phyloP scores from a whole-genome alignment of 1,140 invertebrate species.

The Leptopilina boulardi region DNA sequence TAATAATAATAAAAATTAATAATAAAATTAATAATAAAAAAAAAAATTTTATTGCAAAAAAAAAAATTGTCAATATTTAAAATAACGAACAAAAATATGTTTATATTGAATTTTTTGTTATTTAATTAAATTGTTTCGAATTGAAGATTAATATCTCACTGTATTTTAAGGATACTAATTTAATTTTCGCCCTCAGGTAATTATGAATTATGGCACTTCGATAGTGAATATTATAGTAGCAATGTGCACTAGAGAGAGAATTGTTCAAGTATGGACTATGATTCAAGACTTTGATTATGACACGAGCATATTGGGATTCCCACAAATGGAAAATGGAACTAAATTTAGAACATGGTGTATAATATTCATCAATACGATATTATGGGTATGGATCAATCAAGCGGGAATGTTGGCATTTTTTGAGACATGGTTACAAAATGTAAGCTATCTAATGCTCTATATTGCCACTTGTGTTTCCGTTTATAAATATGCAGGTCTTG shows the following conservation, averaged over 20 bases:
- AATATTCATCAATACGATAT: conserved; percentile 36
- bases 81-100: too few relatives aligned
- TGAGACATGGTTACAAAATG: conserved; percentile 60
- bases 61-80: too few relatives aligned
- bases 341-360: conserved; percentile 54
- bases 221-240: conserved; percentile 49
- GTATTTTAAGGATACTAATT: background rate
- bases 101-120: too few relatives aligned
- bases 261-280: conserved; percentile 62
- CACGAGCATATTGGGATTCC: conserved; percentile 56
- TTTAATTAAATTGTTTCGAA: too few relatives aligned
- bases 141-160: too few relatives aligned
- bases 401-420: conserved; percentile 63
- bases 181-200: conserved; percentile 53
- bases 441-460: conserved; percentile 63
- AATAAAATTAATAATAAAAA: too few relatives aligned
- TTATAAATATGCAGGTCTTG: conserved; percentile 62
- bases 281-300: conserved; percentile 66
- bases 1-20: too few relatives aligned
- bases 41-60: too few relatives aligned
- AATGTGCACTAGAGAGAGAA: conserved; percentile 45
- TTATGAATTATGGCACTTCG: conserved; percentile 57
- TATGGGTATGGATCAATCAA: conserved; percentile 62
- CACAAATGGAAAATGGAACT: conserved; percentile 54
- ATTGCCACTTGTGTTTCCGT: conserved; percentile 53